phyloP scores from a whole-genome alignment of 2,797 vertebrate species.

The Benthosema pterotum region DNA sequence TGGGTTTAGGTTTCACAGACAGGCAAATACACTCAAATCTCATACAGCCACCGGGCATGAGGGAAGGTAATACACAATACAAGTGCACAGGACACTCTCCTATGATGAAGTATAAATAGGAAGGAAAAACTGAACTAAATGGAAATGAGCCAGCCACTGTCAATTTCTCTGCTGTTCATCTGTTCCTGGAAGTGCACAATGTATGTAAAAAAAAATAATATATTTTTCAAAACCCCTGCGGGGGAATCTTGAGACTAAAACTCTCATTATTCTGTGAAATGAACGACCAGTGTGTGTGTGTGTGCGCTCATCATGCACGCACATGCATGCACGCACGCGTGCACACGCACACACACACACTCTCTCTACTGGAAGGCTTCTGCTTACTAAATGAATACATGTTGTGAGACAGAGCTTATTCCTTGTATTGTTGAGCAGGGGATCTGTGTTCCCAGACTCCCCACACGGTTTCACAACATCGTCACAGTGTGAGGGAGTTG shows the following conservation, averaged over 20 bases:
- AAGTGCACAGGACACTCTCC: neutral
- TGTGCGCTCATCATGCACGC: too few relatives aligned
- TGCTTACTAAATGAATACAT: constrained; percentile 40
- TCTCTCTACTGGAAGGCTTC: constrained; percentile 24
- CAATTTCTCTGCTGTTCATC: constrained; percentile 27
- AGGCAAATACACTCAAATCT: constrained; percentile 19
- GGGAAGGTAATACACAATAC: neutral
- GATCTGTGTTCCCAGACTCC: constrained; percentile 64
- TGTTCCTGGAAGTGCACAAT: constrained; percentile 59
- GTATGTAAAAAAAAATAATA: constrained; percentile 1
- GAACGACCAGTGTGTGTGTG: constrained; percentile 27
- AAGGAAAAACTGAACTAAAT: constrained; percentile 16
- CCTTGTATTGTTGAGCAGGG: constrained; percentile 51
- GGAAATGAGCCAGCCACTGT: constrained; percentile 22
- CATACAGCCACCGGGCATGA: neutral
- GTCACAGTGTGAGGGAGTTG: constrained; percentile 42
- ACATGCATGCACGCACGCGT: too few relatives aligned
- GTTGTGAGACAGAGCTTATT: constrained; percentile 52
- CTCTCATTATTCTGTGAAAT: constrained; percentile 51
- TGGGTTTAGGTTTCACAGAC: constrained; percentile 16
- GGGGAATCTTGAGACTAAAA: constrained; percentile 39
- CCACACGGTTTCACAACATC: constrained; percentile 51
- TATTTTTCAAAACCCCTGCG: constrained; percentile 7
- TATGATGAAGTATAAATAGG: neutral
- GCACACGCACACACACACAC: too few relatives aligned